A percentile compares a stretch with the other conserved stretches of the same genome.
Conservation (phyloP, 1,140 invertebrate genomes). For the Tenebrio molitor region DNA sequence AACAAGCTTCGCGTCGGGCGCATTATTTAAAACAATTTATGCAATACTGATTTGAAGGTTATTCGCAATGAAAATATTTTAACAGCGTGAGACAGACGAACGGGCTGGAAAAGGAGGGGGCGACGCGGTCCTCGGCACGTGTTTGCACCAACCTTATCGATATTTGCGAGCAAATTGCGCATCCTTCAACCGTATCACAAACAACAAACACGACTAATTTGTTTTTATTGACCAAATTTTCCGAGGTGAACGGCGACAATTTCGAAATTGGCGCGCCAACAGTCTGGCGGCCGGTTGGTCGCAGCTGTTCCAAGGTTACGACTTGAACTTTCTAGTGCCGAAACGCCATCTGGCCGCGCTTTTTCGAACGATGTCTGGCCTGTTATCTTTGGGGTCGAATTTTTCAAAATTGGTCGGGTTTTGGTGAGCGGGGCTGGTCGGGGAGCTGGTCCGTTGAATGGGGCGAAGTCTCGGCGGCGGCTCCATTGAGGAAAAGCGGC, state of each 20-base stretch:
- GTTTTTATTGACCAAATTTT: conserved; percentile 27
- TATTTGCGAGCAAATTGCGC: conserved; percentile 8
- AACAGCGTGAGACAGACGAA: conserved; percentile 1
- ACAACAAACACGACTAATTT: conserved; percentile 12
- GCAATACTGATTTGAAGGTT: conserved; percentile 24
- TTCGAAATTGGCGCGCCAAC: background rate
- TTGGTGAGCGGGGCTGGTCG: background rate
- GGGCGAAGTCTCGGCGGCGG: background rate
- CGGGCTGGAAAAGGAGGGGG: background rate
- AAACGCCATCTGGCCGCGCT: conserved; percentile 44
- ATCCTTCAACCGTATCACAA: conserved; percentile 3
- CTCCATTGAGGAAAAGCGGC: background rate
- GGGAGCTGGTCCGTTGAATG: background rate
- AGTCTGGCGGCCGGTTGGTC: background rate
- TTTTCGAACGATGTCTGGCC: background rate
- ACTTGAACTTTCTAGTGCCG: conserved; percentile 25
- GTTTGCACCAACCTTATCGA: conserved; percentile 11
- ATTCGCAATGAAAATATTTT: conserved; percentile 28
- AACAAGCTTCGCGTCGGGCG: conserved; percentile 7
- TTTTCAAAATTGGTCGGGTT: conserved; percentile 18
- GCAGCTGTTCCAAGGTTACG: conserved; percentile 44
- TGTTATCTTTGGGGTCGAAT: conserved; percentile 16
- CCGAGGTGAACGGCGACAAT: background rate
- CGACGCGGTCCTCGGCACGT: background rate
- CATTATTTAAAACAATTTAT: conserved; percentile 36